Percentiles rank a stretch among this genome's conserved stretches.
These are phyloP conservation scores for Nomada goodeniana DNA, from an alignment of 2,888 invertebrate species.

Conservation along the genomic window DNA sequence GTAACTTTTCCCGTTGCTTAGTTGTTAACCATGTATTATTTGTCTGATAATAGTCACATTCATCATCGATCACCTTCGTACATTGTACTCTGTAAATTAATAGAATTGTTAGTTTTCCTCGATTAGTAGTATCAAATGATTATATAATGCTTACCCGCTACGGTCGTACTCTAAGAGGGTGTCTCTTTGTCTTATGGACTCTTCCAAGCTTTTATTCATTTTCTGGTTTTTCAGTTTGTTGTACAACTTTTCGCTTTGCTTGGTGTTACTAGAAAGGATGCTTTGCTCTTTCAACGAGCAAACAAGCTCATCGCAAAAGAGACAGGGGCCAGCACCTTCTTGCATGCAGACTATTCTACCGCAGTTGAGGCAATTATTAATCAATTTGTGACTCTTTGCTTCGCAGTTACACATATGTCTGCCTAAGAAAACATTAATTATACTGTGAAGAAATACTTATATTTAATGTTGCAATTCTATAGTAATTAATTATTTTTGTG, in stretches of 20 bases:
- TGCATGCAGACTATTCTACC: slow-evolving; percentile 97
- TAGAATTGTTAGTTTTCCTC: slow-evolving; percentile 5
- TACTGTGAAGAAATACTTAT: not conserved
- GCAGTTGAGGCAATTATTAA: slow-evolving; percentile 97
- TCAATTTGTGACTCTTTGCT: slow-evolving; percentile 93
- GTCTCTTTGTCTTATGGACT: slow-evolving; percentile 92
- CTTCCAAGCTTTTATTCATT: slow-evolving; percentile 86
- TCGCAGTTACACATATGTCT: slow-evolving; percentile 96
- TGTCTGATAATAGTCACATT: slow-evolving; percentile 94
- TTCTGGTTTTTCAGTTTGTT: slow-evolving; percentile 88
- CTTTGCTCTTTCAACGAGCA: slow-evolving; percentile 90
- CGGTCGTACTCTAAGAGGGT: slow-evolving; percentile 93
- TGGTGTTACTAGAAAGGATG: slow-evolving; percentile 88
- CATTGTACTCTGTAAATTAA: slow-evolving; percentile 87
- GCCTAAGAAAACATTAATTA: slow-evolving; percentile 43
- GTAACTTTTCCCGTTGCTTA: slow-evolving; percentile 88
- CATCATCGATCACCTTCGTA: slow-evolving; percentile 95
- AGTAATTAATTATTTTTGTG: not conserved
- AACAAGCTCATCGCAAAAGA: slow-evolving; percentile 95
- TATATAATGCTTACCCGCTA: slow-evolving; percentile 86
- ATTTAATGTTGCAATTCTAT: not conserved
- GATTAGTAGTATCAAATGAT: slow-evolving; percentile 1
- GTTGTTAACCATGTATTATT: slow-evolving; percentile 93
- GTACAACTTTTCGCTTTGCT: slow-evolving; percentile 88
- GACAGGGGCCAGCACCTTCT: slow-evolving; percentile 98